Base-by-base conservation (phyloP, 2,113 vertebrate genomes). In the Entelurus aequoreus region DNA sequence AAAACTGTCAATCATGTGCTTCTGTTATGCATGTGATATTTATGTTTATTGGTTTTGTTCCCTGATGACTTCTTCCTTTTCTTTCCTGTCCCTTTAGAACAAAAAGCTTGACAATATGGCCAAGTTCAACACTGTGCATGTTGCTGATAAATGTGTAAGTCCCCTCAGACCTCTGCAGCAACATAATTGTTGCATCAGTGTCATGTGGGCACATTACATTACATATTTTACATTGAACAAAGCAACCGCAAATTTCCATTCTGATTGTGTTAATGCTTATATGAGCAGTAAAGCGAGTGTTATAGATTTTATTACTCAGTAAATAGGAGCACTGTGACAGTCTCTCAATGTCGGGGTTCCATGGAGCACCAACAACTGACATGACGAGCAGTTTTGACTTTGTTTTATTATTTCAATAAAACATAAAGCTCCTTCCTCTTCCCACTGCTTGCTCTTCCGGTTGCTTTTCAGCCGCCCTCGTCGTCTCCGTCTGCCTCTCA, bases 261-360 rank as follows among this genome's bases (percentile, higher is more conserved):
- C 80, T 84, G 74, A 87, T 86, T 80, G 83, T 87, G 86, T 84
- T 80, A 83, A 87, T 87, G 83, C 86, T 80, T 84, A 86, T 86
- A 68, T 51, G 65, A 49, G 8, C 6, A 58, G 50, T n/a, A 58
- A 54, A 19, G 49, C 2, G 65, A 52, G 15, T 14, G 35, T 50
- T 51, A 46, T 11, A 4, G 42, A 11, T 12, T 46, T 12, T 11
- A 12, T 4, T 4, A 46, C 42, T 37, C 5, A 21, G 60, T 35
- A 51, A 40, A 47, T 9, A 46, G 11, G 10, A 46, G 42, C n/a
- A n/a, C n/a, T n/a, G n/a, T n/a, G n/a, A n/a, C n/a, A n/a, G n/a
- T n/a, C n/a, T n/a, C n/a, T n/a, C n/a, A n/a, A n/a, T n/a, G n/a
- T n/a, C n/a, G n/a, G n/a, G n/a, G n/a, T n/a, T n/a, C n/a, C n/a